Percentiles rank a stretch among this genome's conserved stretches.
Conservation (phyloP, 2,113 vertebrate genomes). For the Embiotoca jacksoni region DNA sequence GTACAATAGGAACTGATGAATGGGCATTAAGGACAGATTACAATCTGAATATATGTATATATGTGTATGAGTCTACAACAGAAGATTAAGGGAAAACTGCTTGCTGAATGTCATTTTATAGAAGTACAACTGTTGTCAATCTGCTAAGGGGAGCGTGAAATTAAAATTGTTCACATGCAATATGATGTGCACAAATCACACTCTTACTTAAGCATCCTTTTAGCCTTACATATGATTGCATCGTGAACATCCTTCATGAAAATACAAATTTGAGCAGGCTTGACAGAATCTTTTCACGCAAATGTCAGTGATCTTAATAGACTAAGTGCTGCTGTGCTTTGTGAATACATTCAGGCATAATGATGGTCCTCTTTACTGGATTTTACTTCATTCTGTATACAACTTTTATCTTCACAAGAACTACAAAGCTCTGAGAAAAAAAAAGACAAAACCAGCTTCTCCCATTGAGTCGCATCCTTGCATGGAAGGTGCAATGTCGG, state of each 20-base stretch:
- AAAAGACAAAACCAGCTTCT: neutral
- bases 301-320: neutral
- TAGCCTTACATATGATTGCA: neutral
- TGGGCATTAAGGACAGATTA: too few species aligned
- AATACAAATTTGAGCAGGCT: slow-evolving; percentile 22
- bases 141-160: too few species aligned
- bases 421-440: neutral
- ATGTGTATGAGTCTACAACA: too few species aligned
- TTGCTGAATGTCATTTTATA: too few species aligned
- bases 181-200: neutral
- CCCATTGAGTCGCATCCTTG: neutral
- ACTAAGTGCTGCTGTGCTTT: neutral
- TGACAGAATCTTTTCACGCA: neutral
- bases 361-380: slow-evolving; percentile 4
- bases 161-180: neutral
- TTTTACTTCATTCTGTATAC: neutral
- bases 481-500: neutral
- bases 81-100: too few species aligned
- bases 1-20: too few species aligned
- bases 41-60: too few species aligned
- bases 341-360: neutral
- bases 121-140: too few species aligned
- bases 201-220: neutral
- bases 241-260: slow-evolving; percentile 3
- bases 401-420: neutral